Evolutionary conservation across 2,113 vertebrate genomes (phyloP).

Genomic region (Hippoglossus stenolepis): DNA sequence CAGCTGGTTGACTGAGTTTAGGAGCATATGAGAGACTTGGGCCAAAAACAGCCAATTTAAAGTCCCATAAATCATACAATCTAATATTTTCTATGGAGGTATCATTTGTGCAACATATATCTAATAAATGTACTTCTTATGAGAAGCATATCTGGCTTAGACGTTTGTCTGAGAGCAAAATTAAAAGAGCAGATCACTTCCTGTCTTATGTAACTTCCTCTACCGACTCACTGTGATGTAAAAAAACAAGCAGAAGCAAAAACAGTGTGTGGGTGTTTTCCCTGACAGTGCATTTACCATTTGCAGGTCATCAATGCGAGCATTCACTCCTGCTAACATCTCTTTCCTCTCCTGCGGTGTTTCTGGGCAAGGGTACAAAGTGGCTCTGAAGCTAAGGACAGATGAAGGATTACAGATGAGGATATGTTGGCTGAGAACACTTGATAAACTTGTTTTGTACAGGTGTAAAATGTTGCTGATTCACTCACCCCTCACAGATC

Average conservation of each 20-base stretch:
- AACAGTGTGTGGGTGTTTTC: fast-evolving
- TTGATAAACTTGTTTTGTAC: not conserved
- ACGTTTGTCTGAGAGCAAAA: not conserved
- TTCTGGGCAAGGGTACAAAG: slow-evolving; percentile 97
- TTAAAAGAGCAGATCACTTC: not conserved
- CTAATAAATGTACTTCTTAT: not conserved
- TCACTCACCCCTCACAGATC: slow-evolving; percentile 94
- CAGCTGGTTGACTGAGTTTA: no score
- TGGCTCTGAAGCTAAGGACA: slow-evolving; percentile 91
- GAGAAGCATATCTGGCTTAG: not conserved
- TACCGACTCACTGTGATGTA: not conserved
- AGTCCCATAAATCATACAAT: not conserved
- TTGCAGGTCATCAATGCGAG: slow-evolving; percentile 98
- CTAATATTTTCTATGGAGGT: not conserved
- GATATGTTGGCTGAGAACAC: not conserved
- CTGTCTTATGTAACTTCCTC: not conserved
- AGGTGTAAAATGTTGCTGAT: not conserved
- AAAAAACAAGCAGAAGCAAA: not conserved
- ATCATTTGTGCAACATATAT: not conserved
- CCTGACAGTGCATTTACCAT: slow-evolving; percentile 84
- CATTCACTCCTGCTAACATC: slow-evolving; percentile 96
- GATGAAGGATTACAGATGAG: slow-evolving; percentile 24
- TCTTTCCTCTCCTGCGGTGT: slow-evolving; percentile 96
- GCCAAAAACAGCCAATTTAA: not conserved
- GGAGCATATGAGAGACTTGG: no score